These are phyloP conservation scores for Sitobion miscanthi DNA, from an alignment of 1,140 invertebrate species.

Conservation along the genomic window DNA sequence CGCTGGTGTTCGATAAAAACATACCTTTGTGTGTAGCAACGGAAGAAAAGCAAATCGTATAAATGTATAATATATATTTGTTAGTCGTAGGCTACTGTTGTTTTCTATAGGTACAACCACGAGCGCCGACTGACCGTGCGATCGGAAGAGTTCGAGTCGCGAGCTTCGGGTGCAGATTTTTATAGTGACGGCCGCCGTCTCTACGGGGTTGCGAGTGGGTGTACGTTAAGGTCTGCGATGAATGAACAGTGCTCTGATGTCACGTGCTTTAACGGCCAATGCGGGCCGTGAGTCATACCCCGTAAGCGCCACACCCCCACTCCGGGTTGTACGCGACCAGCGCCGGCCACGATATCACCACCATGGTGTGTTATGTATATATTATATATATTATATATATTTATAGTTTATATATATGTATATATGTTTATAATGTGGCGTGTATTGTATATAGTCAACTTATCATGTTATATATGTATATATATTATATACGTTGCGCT, in stretches of 20 bases:
- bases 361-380: too few relatives aligned
- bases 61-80: not conserved
- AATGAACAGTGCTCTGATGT: conserved; percentile 30
- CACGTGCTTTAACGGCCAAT: conserved; percentile 49
- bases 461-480: not conserved
- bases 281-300: conserved; percentile 49
- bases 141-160: conserved; percentile 21
- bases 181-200: conserved; percentile 42
- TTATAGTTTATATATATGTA: not conserved
- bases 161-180: conserved; percentile 32
- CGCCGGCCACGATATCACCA: not conserved
- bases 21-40: not conserved
- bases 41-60: not conserved
- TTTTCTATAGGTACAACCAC: not conserved
- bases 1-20: too few relatives aligned
- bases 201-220: conserved; percentile 44
- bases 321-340: not conserved
- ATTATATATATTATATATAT: not conserved
- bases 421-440: not conserved
- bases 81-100: not conserved
- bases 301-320: conserved; percentile 23
- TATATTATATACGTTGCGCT: not conserved
- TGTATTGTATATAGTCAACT: not conserved
- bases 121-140: conserved; percentile 13
- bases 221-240: not conserved